Evolutionary conservation across 2,888 invertebrate genomes (phyloP), one percentile per base, ranked within the genome.

Genomic region (Himalopsyche tibetana): DNA sequence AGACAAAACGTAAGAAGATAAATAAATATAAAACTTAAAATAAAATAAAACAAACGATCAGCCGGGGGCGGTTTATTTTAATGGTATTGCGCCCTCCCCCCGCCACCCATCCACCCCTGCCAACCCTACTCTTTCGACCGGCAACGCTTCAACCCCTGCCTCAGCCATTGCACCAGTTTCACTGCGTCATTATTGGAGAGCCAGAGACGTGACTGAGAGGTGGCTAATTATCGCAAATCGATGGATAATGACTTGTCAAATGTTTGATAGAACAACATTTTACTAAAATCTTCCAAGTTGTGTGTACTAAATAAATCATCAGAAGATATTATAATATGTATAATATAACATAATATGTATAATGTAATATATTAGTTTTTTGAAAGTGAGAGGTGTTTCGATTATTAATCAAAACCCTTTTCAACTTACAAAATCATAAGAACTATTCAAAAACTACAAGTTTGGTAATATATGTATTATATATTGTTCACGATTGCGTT

Each of bases 11-110:
- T 63, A 63, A 63, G 63, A 63, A 63, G 63, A 63, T 63, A 63
- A 63, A 63, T 63, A 63, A 63, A 63, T 63, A 63, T 63, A 63
- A 63, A 63, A 63, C 63, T 63, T 63, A 63, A 63, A 63, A 63
- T 63, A 63, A 63, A 63, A 63, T 63, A 63, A 63, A 63, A 63
- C 63, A 63, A 63, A 63, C 63, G 63, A 63, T 63, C 63, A 63
- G 63, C 63, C 63, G 63, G 63, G 63, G 63, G 63, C 63, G 63
- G 63, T 63, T 63, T 63, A 63, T 63, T 63, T 63, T 63, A 63
- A 63, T 63, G 63, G 63, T 63, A 63, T 63, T 63, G 63, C 28
- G 63, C 63, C 63, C 63, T 28, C 63, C 19, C 63, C 63, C 63
- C 63, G 28, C 11, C 63, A 9, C 19, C 63, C 63, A n/a, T 19